A percentile compares a stretch with the other conserved stretches of the same genome.
Evolutionary conservation across 2,888 invertebrate genomes (phyloP).

Genomic region (Diloba caeruleocephala): DNA sequence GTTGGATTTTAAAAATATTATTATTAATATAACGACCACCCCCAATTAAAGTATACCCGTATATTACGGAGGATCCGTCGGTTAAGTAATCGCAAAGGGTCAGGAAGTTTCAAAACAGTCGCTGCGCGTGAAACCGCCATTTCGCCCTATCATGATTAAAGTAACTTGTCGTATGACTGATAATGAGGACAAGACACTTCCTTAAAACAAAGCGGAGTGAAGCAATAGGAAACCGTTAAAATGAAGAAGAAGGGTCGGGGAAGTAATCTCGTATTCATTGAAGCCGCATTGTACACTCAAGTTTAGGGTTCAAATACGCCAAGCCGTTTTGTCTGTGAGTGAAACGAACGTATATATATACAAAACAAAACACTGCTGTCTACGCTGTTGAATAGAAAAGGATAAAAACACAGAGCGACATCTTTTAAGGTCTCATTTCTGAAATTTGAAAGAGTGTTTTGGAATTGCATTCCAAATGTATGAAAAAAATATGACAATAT

Average conservation of each 20-base stretch:
- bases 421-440: too few relatives aligned
- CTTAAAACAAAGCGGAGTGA: conserved; percentile 46
- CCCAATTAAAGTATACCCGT: background rate
- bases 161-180: conserved; percentile 43
- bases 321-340: conserved; percentile 23
- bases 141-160: conserved; percentile 45
- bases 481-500: too few relatives aligned
- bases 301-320: conserved; percentile 21
- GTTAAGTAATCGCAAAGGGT: conserved; percentile 17
- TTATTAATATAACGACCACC: too few relatives aligned
- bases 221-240: conserved; percentile 49
- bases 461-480: too few relatives aligned
- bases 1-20: too few relatives aligned
- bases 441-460: too few relatives aligned
- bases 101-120: conserved; percentile 12
- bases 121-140: conserved; percentile 25
- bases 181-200: conserved; percentile 47
- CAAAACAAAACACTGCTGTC: background rate
- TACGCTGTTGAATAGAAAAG: background rate
- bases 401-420: too few relatives aligned
- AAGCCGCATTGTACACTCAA: conserved; percentile 44
- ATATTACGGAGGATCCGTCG: conserved; percentile 2
- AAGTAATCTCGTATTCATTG: conserved; percentile 50
- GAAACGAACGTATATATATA: conserved; percentile 12
- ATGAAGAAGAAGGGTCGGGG: conserved; percentile 48